Base-by-base conservation (phyloP, 2,113 vertebrate genomes). In the Eubucco bourcierii region DNA sequence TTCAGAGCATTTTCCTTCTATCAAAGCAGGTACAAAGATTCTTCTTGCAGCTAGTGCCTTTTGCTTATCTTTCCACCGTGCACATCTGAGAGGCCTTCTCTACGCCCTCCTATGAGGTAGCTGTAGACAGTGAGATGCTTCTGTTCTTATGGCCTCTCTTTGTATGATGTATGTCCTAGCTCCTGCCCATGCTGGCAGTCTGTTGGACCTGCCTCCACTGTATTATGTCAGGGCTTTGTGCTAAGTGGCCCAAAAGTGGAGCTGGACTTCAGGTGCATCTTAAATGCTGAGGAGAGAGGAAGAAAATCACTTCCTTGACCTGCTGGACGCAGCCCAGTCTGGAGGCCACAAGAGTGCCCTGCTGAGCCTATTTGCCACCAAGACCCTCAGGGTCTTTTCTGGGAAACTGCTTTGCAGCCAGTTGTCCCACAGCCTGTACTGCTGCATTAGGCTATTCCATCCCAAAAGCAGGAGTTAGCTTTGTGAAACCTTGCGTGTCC, bases 1-100 rank as follows among this genome's bases (percentile, higher is more conserved):
- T 15, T 10, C 28, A 24, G 29, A 84, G 34, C 4, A 11, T n/a
- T 66, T 52, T 70, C 20, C 25, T 72, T 80, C 66, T 72, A 1
- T 37, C 8, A n/a, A 23, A 47, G 13, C 0, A 0, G 29, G 21
- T 44, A 23, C 2, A 44, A 80, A 31, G 41, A 50, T 27, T 67
- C 31, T 58, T n/a, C 25, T 15, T 33, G 19, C 37, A 74, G 1
- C 61, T 53, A 47, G 4, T 81, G 47, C 24, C n/a, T 72, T 63
- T 41, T 21, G 6, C 18, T 53, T 10, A 12, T 41, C 56, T 5
- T 46, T 55, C 53, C 20, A 15, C 39, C 5, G 12, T 56, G 39
- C 3, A 7, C 21, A 41, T 53, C 52, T 20, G 63, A 61, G 65
- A 28, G 74, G 44, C 58, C 46, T 67, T 61, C 66, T 60, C 33